These are phyloP conservation scores for Manis javanica DNA, from an alignment of 2,797 vertebrate genomes.

Conservation along the genomic window DNA sequence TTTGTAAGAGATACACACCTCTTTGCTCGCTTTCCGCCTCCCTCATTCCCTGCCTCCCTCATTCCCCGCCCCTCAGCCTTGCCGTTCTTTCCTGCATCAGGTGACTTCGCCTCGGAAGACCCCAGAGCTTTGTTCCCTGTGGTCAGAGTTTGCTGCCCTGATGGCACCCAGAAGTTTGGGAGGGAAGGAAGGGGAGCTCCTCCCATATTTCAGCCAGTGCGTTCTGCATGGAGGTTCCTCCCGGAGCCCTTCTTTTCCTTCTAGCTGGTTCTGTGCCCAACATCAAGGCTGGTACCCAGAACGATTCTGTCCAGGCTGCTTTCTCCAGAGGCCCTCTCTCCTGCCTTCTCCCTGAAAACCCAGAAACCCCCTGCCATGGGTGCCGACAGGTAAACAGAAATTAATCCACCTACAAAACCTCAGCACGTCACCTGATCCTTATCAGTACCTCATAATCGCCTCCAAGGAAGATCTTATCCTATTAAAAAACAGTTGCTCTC, in stretches of 20 bases:
- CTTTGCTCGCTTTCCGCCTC: background rate
- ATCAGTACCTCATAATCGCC: slow-evolving; percentile 80
- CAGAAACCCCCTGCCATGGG: slow-evolving; percentile 69
- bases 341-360: slow-evolving; percentile 31
- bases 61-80: too few relatives aligned
- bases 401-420: slow-evolving; percentile 86
- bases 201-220: background rate
- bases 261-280: background rate
- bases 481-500: slow-evolving; percentile 84
- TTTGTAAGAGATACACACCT: background rate
- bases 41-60: too few relatives aligned
- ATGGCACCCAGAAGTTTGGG: background rate
- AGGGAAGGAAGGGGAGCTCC: background rate
- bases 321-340: background rate
- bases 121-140: background rate
- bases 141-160: background rate
- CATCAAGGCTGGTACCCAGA: slow-evolving; percentile 43
- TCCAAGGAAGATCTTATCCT: slow-evolving; percentile 85
- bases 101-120: background rate
- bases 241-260: background rate
- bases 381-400: slow-evolving; percentile 80
- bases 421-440: slow-evolving; percentile 84
- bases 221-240: background rate
- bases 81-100: background rate
- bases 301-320: slow-evolving; percentile 53